These are phyloP conservation scores for Rugalucina vietnamica DNA, from an alignment of 2,888 invertebrate genomes.

Conservation along the genomic window DNA sequence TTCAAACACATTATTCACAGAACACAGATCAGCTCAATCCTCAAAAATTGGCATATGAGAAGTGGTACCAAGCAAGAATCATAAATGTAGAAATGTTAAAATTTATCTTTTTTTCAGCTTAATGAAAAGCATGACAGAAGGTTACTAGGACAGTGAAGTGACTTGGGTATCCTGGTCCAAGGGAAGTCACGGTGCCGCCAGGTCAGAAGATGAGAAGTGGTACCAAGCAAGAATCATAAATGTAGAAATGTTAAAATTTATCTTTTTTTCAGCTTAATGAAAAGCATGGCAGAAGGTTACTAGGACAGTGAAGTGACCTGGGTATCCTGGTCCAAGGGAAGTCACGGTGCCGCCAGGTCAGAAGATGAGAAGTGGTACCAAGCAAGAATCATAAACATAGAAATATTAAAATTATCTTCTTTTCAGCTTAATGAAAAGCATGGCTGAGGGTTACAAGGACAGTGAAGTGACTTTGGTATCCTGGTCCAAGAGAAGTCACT, in stretches of 20 bases:
- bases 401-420: no score
- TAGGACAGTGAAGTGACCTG: slow-evolving; percentile 43
- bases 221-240: slow-evolving; percentile 86
- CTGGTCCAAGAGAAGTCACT: background rate
- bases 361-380: slow-evolving; percentile 88
- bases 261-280: slow-evolving; percentile 77
- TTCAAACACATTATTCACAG: no score
- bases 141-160: slow-evolving; percentile 54
- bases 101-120: slow-evolving; percentile 66
- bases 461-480: background rate
- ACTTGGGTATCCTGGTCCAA: slow-evolving; percentile 60
- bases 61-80: slow-evolving; percentile 88
- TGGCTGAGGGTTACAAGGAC: background rate
- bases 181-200: slow-evolving; percentile 86
- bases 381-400: slow-evolving; percentile 84
- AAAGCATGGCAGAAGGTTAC: slow-evolving; percentile 61
- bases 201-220: slow-evolving; percentile 86
- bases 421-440: background rate
- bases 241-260: no score
- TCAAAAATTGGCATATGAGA: slow-evolving; percentile 84
- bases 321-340: slow-evolving; percentile 64
- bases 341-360: slow-evolving; percentile 86
- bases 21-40: no score
- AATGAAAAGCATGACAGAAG: slow-evolving; percentile 67
- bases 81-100: no score